Conservation (phyloP, 2,888 invertebrate species). For the Pollenia griseotomentosa region DNA sequence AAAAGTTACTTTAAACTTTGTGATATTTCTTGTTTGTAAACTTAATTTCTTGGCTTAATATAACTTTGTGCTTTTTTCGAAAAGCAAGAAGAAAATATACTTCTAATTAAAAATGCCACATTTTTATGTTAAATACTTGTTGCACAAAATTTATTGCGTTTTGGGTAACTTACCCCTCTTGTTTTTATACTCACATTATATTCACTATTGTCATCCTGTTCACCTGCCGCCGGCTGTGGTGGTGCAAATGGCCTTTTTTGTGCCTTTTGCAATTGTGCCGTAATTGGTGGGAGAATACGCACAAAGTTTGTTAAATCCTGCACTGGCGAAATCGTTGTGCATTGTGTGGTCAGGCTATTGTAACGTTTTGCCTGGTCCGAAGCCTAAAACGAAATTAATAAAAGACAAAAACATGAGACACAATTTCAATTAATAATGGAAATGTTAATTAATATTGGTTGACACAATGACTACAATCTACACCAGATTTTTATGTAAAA, state of each 20-base stretch:
- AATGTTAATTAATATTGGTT: neutral
- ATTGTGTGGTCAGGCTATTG: constrained; percentile 91
- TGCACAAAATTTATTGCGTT: neutral
- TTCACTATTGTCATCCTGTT: constrained; percentile 84
- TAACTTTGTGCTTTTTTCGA: no score
- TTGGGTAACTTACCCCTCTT: neutral
- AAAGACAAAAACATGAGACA: constrained; percentile 1
- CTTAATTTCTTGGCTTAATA: no score
- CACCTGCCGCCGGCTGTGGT: constrained; percentile 87
- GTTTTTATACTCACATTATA: constrained; percentile 83
- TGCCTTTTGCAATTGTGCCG: constrained; percentile 84
- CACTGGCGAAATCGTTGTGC: constrained; percentile 88
- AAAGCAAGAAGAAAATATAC: no score
- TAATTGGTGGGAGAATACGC: constrained; percentile 86
- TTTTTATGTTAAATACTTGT: neutral
- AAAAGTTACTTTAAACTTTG: no score
- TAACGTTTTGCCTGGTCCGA: constrained; percentile 93
- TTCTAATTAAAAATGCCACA: no score
- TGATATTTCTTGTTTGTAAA: no score
- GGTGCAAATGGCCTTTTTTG: constrained; percentile 86
- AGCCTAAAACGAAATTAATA: constrained; percentile 85
- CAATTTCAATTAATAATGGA: constrained; percentile 11
- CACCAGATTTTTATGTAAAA: neutral
- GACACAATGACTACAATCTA: neutral
- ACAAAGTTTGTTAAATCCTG: constrained; percentile 89